These are phyloP conservation scores for Helicorthomorpha holstii DNA, from an alignment of 1,140 invertebrate genomes.

Conservation along the genomic window DNA sequence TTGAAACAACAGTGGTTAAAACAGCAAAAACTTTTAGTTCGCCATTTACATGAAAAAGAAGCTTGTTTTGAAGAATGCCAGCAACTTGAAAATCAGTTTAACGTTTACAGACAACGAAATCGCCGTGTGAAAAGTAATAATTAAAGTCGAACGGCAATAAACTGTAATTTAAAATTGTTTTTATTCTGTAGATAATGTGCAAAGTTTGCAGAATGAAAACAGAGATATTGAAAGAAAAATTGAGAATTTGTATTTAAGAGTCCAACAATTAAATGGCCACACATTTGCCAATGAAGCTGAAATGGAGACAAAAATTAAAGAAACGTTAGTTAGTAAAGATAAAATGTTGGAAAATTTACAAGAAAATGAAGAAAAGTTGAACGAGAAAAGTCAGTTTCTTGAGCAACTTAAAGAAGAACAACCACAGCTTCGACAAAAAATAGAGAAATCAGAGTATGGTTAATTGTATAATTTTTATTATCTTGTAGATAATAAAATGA, in stretches of 20 bases:
- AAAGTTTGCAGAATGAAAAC: not conserved
- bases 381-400: not conserved
- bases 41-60: not conserved
- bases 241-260: not conserved
- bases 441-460: not conserved
- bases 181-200: not conserved
- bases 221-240: not conserved
- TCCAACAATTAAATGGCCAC: not conserved
- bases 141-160: not conserved
- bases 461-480: not conserved
- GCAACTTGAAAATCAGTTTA: not conserved
- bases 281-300: not conserved
- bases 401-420: not conserved
- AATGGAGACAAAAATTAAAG: not conserved
- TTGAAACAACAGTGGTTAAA: too few species aligned
- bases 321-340: not conserved
- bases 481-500: not conserved
- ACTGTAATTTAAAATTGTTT: not conserved
- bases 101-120: not conserved
- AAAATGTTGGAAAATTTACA: not conserved
- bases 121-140: not conserved
- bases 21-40: not conserved
- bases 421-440: not conserved
- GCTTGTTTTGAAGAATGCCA: not conserved
- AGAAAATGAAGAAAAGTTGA: not conserved